Percentiles rank a stretch among this genome's conserved stretches.
phyloP scores from a whole-genome alignment of 2,888 invertebrate species.

The Druceiella hillmani region DNA sequence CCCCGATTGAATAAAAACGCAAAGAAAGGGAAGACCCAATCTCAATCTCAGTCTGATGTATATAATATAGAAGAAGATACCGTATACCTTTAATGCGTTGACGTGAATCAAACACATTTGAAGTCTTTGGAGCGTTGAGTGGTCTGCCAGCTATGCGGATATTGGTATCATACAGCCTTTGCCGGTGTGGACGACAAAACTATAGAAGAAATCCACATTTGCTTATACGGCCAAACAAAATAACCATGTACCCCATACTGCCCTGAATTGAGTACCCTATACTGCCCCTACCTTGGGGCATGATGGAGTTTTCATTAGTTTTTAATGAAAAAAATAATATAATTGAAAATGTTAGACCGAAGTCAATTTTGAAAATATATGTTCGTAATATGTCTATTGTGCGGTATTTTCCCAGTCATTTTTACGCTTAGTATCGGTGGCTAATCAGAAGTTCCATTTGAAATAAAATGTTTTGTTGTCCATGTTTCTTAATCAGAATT shows the following conservation, averaged over 20 bases:
- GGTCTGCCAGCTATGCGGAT: conserved; percentile 14
- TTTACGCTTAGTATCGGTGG: too few relatives aligned
- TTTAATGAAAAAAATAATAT: conserved; percentile 10
- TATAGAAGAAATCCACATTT: conserved; percentile 22
- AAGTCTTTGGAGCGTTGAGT: conserved; percentile 18
- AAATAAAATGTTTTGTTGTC: too few relatives aligned
- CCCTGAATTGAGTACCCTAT: conserved; percentile 10
- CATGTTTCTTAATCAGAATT: too few relatives aligned
- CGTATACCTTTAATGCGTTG: conserved; percentile 12
- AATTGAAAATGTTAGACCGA: too few relatives aligned
- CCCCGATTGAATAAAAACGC: conserved; percentile 7
- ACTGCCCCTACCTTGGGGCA: conserved; percentile 16
- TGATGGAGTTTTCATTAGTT: conserved; percentile 15
- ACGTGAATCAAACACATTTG: conserved; percentile 15
- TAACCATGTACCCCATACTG: conserved; percentile 13
- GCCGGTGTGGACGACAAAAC: conserved; percentile 24
- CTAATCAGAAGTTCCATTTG: too few relatives aligned
- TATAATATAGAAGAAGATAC: conserved; percentile 11
- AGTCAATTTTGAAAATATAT: too few relatives aligned
- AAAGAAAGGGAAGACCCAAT: conserved; percentile 7
- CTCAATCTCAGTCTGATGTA: too few relatives aligned
- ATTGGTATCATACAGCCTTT: conserved; percentile 21
- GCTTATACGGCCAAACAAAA: conserved; percentile 18
- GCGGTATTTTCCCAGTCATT: too few relatives aligned
- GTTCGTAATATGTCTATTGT: too few relatives aligned